Evolutionary conservation across 2,113 vertebrate genomes (phyloP).

Genomic region (Gallinago paraguaiae): DNA sequence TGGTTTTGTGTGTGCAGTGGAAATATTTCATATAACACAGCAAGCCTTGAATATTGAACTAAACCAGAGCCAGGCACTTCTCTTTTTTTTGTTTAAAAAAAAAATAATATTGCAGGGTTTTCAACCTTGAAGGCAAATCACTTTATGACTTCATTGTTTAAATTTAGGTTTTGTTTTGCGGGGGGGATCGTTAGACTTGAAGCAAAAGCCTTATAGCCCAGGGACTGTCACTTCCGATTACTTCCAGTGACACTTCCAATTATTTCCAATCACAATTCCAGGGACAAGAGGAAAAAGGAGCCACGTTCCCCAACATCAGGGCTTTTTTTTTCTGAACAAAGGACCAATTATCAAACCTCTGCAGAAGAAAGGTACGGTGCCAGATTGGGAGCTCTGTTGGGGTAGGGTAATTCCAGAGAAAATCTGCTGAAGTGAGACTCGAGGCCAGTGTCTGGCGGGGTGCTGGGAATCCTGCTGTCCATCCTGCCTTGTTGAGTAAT

Average conservation of each 20-base stretch:
- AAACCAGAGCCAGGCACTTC: not conserved
- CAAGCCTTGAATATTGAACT: not conserved
- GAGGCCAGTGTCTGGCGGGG: not conserved
- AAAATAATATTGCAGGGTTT: constrained; percentile 42
- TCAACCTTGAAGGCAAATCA: constrained; percentile 70
- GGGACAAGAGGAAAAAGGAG: constrained; percentile 48
- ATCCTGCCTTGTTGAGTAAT: constrained; percentile 6
- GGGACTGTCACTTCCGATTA: constrained; percentile 79
- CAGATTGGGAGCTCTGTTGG: not conserved
- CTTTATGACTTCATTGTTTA: constrained; percentile 78
- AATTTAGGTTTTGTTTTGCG: constrained; percentile 75
- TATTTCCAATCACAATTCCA: constrained; percentile 79
- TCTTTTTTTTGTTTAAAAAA: not conserved
- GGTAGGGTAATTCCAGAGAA: not conserved
- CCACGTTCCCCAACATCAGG: constrained; percentile 2
- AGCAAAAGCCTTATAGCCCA: constrained; percentile 72
- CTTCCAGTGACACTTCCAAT: constrained; percentile 81
- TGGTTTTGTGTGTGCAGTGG: not conserved
- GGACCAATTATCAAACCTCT: not conserved
- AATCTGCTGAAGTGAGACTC: not conserved
- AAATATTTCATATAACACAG: not conserved
- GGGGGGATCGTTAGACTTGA: constrained; percentile 64
- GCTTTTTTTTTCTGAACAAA: constrained; percentile 26
- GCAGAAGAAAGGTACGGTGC: not conserved
- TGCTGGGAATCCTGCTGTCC: not conserved